phyloP scores from a whole-genome alignment of 2,888 invertebrate species.

The Drosophila rubida region DNA sequence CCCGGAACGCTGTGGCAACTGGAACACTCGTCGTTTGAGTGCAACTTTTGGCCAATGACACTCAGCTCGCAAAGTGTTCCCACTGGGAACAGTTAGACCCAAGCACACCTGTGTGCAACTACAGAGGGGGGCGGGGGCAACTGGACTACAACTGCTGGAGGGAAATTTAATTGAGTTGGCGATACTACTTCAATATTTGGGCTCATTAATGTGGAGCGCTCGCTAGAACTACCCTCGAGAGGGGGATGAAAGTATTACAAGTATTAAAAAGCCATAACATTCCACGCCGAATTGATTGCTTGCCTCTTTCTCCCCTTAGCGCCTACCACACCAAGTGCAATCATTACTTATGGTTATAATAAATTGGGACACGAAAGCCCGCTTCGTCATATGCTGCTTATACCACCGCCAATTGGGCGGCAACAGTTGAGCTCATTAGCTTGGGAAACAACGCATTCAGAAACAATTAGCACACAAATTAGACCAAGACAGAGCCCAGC shows the following conservation, averaged over 20 bases:
- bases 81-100: constrained; percentile 18
- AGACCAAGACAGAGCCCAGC: too few relatives aligned
- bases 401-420: neutral
- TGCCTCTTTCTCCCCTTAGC: neutral
- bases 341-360: neutral
- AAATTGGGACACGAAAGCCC: neutral
- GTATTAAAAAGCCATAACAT: constrained; percentile 53
- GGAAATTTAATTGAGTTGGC: constrained; percentile 66
- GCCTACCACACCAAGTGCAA: neutral
- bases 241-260: constrained; percentile 35
- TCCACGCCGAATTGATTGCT: constrained; percentile 29
- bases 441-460: neutral
- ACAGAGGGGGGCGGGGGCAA: neutral
- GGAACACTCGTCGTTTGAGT: constrained; percentile 49
- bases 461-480: neutral
- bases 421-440: neutral
- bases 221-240: constrained; percentile 18
- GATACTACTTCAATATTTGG: constrained; percentile 62
- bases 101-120: constrained; percentile 31
- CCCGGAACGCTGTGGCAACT: constrained; percentile 39
- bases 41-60: constrained; percentile 50
- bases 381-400: neutral
- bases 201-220: constrained; percentile 48
- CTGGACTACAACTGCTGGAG: constrained; percentile 32
- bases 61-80: constrained; percentile 18